Percentiles rank a stretch among this genome's conserved stretches.
phyloP scores from a whole-genome alignment of 2,797 vertebrate genomes.

The Peromyscus attwateri region DNA sequence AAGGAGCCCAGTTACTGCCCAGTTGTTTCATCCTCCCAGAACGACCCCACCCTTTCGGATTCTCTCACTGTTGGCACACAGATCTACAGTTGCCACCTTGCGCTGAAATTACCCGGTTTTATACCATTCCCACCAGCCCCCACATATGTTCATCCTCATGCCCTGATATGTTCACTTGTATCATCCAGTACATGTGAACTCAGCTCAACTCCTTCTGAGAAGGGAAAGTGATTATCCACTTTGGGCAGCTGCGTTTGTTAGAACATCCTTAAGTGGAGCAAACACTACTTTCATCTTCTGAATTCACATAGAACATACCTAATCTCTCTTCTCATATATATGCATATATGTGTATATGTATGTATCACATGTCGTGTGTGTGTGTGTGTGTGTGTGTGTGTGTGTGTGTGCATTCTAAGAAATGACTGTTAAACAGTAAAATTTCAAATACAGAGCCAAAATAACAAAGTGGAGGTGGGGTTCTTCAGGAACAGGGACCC shows the following conservation, averaged over 20 bases:
- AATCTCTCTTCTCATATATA: background rate
- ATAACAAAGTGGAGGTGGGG: background rate
- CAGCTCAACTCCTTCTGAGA: background rate
- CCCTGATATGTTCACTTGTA: background rate
- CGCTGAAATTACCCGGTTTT: background rate
- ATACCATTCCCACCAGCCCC: background rate
- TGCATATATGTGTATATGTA: background rate
- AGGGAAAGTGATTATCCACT: background rate
- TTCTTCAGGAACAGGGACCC: background rate
- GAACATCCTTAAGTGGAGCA: constrained; percentile 40
- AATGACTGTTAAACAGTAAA: constrained; percentile 32
- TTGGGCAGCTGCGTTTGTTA: constrained; percentile 30
- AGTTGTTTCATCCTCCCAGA: background rate
- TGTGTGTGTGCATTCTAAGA: background rate
- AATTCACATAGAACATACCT: constrained; percentile 24
- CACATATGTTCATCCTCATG: background rate
- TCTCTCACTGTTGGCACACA: background rate
- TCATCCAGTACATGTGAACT: background rate
- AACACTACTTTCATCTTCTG: constrained; percentile 54
- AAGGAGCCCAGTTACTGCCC: background rate
- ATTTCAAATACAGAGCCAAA: constrained; percentile 40
- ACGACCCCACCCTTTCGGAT: background rate
- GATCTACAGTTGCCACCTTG: background rate
- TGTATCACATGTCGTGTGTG: background rate
- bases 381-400: background rate